A percentile compares a stretch with the other conserved stretches of the same genome.
phyloP scores from a whole-genome alignment of 2,113 vertebrate species.

The Peucedramus taeniatus region DNA sequence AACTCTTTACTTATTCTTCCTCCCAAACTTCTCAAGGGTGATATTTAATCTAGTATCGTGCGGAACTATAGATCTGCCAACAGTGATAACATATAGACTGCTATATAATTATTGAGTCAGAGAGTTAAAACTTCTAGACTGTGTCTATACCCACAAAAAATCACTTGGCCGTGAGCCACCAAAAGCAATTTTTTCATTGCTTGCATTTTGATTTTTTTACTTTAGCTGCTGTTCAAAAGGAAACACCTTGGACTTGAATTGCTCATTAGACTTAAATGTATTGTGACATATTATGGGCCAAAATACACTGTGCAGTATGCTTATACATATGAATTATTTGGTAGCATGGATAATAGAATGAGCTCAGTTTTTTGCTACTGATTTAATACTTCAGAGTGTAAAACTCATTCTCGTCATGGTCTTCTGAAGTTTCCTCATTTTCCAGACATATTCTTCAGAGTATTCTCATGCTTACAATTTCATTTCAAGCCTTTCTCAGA shows the following conservation, averaged over 20 bases:
- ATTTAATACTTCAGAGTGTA: not conserved
- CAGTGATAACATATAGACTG: not conserved
- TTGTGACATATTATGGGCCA: slow-evolving; percentile 5
- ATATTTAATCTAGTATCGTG: slow-evolving; percentile 22
- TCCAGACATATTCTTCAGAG: not conserved
- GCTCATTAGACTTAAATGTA: slow-evolving; percentile 55
- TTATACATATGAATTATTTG: slow-evolving; percentile 41
- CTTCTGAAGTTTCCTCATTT: not conserved
- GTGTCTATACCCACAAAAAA: slow-evolving; percentile 27
- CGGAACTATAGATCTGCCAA: slow-evolving; percentile 7
- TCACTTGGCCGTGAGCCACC: slow-evolving; percentile 51
- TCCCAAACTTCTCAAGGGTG: not conserved
- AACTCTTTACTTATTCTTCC: not conserved
- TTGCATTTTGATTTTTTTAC: slow-evolving; percentile 34
- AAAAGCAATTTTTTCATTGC: slow-evolving; percentile 14
- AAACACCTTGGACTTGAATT: slow-evolving; percentile 63
- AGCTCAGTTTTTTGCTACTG: not conserved
- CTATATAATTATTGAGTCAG: slow-evolving; percentile 19
- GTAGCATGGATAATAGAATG: not conserved
- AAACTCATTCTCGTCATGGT: not conserved
- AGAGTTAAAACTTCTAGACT: slow-evolving; percentile 46
- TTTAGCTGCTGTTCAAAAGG: slow-evolving; percentile 59
- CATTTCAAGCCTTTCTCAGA: not conserved
- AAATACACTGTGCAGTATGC: slow-evolving; percentile 35
- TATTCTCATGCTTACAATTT: not conserved